These are phyloP conservation scores for Dysmachus trigonus DNA, from an alignment of 2,888 invertebrate genomes.

Conservation along the genomic window DNA sequence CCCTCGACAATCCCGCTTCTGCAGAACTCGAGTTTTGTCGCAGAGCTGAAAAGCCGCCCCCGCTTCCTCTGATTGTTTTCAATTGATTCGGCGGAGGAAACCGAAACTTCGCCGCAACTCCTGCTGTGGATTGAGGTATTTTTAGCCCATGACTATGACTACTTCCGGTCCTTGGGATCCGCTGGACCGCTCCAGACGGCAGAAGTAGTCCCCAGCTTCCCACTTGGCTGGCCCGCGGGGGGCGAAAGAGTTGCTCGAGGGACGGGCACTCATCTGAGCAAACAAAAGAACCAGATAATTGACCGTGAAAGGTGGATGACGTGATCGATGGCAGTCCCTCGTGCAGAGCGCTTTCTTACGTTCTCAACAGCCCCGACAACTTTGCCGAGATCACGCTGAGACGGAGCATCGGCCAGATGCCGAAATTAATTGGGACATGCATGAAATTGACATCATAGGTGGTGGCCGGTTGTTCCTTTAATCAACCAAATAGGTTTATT, in stretches of 20 bases:
- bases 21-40: background rate
- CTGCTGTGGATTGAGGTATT: background rate
- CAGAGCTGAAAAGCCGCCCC: background rate
- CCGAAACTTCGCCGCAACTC: background rate
- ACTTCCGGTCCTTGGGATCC: background rate
- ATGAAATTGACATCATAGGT: slow-evolving; percentile 41
- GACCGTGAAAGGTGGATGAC: slow-evolving; percentile 28
- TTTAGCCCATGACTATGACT: background rate
- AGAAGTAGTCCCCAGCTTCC: background rate
- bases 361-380: background rate
- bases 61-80: background rate
- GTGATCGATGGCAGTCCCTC: slow-evolving; percentile 10
- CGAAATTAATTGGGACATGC: slow-evolving; percentile 37
- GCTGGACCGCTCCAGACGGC: background rate
- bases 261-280: background rate
- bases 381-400: background rate
- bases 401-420: background rate
- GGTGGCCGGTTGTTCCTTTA: slow-evolving; percentile 25
- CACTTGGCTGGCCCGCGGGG: background rate
- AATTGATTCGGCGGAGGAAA: background rate
- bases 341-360: background rate
- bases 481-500: slow-evolving; percentile 32
- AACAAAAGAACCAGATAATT: slow-evolving; percentile 26
- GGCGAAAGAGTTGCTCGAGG: background rate
- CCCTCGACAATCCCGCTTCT: background rate